Conservation (phyloP, 2,888 invertebrate species). For the Netelia fuscicornis region DNA sequence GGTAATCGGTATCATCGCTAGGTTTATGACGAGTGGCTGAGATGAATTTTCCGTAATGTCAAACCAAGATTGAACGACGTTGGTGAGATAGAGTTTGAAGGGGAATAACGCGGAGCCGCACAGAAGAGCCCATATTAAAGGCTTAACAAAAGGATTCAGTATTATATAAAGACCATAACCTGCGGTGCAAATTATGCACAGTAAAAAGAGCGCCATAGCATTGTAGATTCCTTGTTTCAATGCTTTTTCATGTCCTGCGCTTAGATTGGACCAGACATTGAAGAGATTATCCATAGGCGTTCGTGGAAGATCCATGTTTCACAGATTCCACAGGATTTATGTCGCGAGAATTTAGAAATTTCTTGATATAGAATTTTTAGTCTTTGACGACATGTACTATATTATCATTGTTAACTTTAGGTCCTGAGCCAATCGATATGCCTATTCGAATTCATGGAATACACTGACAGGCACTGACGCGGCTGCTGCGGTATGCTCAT, state of each 20-base stretch:
- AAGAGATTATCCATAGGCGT: slow-evolving; percentile 89
- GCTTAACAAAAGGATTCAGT: slow-evolving; percentile 96
- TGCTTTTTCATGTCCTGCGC: slow-evolving; percentile 94
- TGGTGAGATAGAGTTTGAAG: slow-evolving; percentile 93
- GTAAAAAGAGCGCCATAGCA: slow-evolving; percentile 92
- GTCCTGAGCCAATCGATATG: not conserved
- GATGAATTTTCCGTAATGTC: slow-evolving; percentile 88
- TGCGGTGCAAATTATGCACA: slow-evolving; percentile 89
- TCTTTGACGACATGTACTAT: not conserved
- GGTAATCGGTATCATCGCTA: slow-evolving; percentile 90
- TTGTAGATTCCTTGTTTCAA: slow-evolving; percentile 96
- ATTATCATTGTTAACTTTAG: not conserved
- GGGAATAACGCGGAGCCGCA: slow-evolving; percentile 99
- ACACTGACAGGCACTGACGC: too few relatives aligned
- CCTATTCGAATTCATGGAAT: too few relatives aligned
- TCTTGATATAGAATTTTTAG: not conserved
- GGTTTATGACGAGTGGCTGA: slow-evolving; percentile 88
- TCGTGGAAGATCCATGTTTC: slow-evolving; percentile 85
- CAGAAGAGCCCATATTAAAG: slow-evolving; percentile 97
- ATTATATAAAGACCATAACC: slow-evolving; percentile 93
- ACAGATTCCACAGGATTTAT: not conserved
- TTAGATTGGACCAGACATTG: slow-evolving; percentile 89
- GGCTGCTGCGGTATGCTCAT: too few relatives aligned
- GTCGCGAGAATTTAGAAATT: not conserved
- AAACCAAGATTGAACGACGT: slow-evolving; percentile 92